Percentiles rank a stretch among this genome's conserved stretches.
phyloP scores from a whole-genome alignment of 2,113 vertebrate genomes.

The Tinamus guttatus region DNA sequence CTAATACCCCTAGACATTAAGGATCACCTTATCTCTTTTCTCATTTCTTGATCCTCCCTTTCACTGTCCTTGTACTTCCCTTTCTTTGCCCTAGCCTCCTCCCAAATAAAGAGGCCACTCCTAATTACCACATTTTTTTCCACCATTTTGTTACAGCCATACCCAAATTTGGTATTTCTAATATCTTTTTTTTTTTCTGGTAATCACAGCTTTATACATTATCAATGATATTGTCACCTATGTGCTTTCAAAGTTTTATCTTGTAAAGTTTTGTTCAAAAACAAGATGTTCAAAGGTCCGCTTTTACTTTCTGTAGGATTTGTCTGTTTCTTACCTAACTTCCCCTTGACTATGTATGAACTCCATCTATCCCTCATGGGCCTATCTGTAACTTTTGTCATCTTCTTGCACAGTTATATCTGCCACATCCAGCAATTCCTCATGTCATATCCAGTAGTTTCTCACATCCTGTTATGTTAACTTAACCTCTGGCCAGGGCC shows the following conservation, averaged over 20 bases:
- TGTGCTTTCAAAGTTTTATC: not conserved
- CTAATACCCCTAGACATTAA: not conserved
- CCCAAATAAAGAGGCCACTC: not conserved
- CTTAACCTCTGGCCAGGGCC: not conserved
- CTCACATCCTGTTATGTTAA: not conserved
- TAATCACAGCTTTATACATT: not conserved
- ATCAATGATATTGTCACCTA: not conserved
- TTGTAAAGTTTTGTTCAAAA: not conserved
- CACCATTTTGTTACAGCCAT: accelerated
- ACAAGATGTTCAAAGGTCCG: not conserved
- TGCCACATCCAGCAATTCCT: not conserved
- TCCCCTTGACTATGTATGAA: not conserved
- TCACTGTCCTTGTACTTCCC: not conserved
- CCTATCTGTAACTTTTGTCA: not conserved
- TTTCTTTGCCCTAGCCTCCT: not conserved
- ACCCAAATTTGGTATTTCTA: not conserved
- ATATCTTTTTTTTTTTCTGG: not conserved
- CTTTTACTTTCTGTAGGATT: not conserved
- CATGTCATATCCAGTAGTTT: not conserved
- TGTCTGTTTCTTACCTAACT: not conserved
- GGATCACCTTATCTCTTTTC: accelerated
- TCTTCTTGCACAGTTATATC: not conserved
- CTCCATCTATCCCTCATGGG: not conserved
- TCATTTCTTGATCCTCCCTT: not conserved
- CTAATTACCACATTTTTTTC: not conserved